Evolutionary conservation across 35 echinoderm and acorn worm genomes (phyloP), one percentile per base, ranked within the genome.

Genomic region (Stichopus chloronotus): DNA sequence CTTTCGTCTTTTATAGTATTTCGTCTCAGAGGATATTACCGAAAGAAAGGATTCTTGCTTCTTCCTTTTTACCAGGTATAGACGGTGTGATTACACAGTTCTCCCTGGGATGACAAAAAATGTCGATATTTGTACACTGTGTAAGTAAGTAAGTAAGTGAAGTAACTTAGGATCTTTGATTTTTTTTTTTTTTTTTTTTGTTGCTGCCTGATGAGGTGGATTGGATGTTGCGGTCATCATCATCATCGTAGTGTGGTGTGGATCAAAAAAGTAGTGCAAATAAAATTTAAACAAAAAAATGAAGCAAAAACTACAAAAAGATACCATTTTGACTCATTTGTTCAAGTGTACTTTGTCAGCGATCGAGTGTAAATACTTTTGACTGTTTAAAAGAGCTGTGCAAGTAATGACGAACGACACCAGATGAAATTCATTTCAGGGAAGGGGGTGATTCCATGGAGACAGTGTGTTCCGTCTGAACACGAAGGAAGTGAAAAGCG

Each of bases 221-320:
- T 65, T 65, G 61, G 61, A 14, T 65, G 30, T 43, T 43, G 30
- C 30, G 30, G 30, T 43, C 30, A 43, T 43, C 30, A 43, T 43
- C 61, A 65, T 83, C 52, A 83, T 83, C 43, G n/a, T 83, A 83
- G 80, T 83, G 80, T 83, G 80, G 53, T 57, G 43, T 83, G 80
- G 80, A 83, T 55, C 53, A 83, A 83, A 83, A 83, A 83, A 83
- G 52, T 83, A 83, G 80, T 83, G 80, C 52, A 83, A 83, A 83
- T 56, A 83, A 83, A 83, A 55, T 52, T 83, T 2, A 83, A 83
- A 52, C 80, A 83, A 83, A 83, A 63, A 11, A 65, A 65, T 19
- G 30, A 43, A 43, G 30, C 30, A 43, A 43, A 43, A 43, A 78
- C n/a, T 25, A 7, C 0, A 77, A 77, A 13, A 78, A n/a, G 20